Base-by-base conservation (phyloP, 2,113 vertebrate genomes). In the Tupaia tana region DNA sequence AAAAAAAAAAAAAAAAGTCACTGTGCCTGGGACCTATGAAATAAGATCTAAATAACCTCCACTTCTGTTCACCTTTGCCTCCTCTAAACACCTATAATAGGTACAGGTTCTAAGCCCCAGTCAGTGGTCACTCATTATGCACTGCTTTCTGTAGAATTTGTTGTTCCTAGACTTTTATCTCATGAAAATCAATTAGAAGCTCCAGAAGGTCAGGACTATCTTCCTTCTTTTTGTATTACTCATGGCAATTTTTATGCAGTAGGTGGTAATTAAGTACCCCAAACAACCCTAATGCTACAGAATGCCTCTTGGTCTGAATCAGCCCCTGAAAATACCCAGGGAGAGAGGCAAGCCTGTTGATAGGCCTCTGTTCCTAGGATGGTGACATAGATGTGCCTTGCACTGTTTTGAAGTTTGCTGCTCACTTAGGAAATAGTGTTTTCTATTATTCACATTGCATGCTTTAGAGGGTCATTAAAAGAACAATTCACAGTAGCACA, bases 401-500 rank as follows among this genome's bases (percentile, higher is more conserved):
- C 5, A 43, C 15, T 71, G 52, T 52, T 80, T 43, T 9, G 64
- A 80, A 64, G 13, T 86, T 77, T 22, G 54, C 66, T 43, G 52
- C 64, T 92, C 14, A 56, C 43, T 80, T 29, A 58, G 54, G 69
- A 87, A 85, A 52, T 5, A 14, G 0, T 58, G 29, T 90, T 85
- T 73, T 52, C 78, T 71, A 59, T 61, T 73, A 9, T 71, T 86
- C 10, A 0, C 15, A 63, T 13, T 0, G 0, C 11, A n/a, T 9
- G 4, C 86, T 85, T 61, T 18, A 85, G 54, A 15, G 11, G 63
- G 64, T 54, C 74, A 20, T 89, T 91, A 90, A 79, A 90, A 93
- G 94, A 82, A 80, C 87, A 79, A 34, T 75, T 78, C 79, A 27
- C 15, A 7, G 73, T 56, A 92, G 58, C 22, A 73, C 29, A 61